These are phyloP conservation scores for Flabesymbios commensalis DNA, from an alignment of 2,888 invertebrate genomes.

Conservation along the genomic window DNA sequence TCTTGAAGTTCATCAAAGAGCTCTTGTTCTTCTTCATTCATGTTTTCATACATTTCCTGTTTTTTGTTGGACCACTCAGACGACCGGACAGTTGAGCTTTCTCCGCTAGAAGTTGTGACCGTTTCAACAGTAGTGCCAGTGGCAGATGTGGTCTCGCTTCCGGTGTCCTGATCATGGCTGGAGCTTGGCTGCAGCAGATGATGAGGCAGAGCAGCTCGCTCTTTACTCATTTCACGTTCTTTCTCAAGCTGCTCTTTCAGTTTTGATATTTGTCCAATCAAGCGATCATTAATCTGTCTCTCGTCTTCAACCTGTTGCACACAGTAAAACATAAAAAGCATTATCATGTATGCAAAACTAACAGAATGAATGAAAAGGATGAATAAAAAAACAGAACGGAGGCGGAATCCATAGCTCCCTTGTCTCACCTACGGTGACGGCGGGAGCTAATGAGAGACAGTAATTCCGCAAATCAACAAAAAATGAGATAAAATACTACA, in stretches of 20 bases:
- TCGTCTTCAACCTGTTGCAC: conserved; percentile 39
- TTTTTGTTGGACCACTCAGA: conserved; percentile 31
- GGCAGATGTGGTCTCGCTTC: neutral
- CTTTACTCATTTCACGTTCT: conserved; percentile 8
- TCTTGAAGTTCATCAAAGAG: conserved; percentile 57
- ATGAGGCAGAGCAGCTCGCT: neutral
- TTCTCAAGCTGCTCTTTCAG: conserved; percentile 20
- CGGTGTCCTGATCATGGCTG: neutral
- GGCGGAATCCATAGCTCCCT: too few species aligned
- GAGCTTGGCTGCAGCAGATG: conserved; percentile 12
- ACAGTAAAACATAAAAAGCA: neutral
- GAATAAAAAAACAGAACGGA: too few species aligned
- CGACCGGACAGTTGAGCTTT: conserved; percentile 9
- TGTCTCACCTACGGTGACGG: too few species aligned
- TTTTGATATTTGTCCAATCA: conserved; percentile 39
- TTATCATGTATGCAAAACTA: too few species aligned
- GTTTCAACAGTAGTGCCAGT: conserved; percentile 1
- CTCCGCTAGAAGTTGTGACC: neutral
- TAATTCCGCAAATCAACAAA: too few species aligned
- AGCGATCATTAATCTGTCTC: conserved; percentile 41
- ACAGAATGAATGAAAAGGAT: too few species aligned
- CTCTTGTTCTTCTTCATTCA: conserved; percentile 54
- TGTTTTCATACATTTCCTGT: conserved; percentile 40
- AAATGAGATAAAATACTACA: too few species aligned
- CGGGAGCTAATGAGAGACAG: too few species aligned